phyloP scores from a whole-genome alignment of 2,888 invertebrate genomes.

The Drosophila aldrichi region DNA sequence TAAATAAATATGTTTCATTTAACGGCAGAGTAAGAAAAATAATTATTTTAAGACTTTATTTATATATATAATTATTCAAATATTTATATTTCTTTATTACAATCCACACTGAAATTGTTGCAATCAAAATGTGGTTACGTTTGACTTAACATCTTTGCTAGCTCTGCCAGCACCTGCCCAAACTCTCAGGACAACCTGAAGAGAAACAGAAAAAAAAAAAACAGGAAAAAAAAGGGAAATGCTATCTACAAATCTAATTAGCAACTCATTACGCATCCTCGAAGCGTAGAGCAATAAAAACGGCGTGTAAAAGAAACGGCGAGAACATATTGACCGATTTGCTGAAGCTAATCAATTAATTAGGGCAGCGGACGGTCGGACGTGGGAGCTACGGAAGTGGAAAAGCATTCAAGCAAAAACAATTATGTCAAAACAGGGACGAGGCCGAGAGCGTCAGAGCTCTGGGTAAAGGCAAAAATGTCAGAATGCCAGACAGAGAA shows the following conservation, averaged over 20 bases:
- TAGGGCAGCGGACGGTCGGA: conserved; percentile 57
- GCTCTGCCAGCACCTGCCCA: conserved; percentile 36
- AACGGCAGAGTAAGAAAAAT: too few relatives aligned
- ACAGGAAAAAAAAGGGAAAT: conserved; percentile 48
- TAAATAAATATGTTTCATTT: too few relatives aligned
- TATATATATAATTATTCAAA: too few relatives aligned
- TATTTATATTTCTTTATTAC: too few relatives aligned
- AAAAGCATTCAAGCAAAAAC: conserved; percentile 60
- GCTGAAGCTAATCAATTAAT: conserved; percentile 85
- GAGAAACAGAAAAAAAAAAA: conserved; percentile 17
- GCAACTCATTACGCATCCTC: conserved; percentile 79
- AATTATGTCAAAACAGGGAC: conserved; percentile 70
- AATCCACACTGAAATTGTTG: background rate
- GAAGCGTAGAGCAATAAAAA: conserved; percentile 51
- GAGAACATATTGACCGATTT: conserved; percentile 84
- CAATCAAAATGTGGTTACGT: background rate
- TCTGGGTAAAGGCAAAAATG: conserved; percentile 68
- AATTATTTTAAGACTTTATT: too few relatives aligned
- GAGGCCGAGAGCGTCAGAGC: conserved; percentile 32
- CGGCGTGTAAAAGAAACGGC: conserved; percentile 41
- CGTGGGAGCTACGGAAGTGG: conserved; percentile 13
- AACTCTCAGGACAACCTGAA: conserved; percentile 29
- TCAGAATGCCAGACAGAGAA: conserved; percentile 79
- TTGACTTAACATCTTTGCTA: conserved; percentile 15
- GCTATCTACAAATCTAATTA: conserved; percentile 82